A percentile compares a stretch with the other conserved stretches of the same genome.
These are phyloP conservation scores for Lumbricus terrestris DNA, from an alignment of 2,888 invertebrate species.

Conservation along the genomic window DNA sequence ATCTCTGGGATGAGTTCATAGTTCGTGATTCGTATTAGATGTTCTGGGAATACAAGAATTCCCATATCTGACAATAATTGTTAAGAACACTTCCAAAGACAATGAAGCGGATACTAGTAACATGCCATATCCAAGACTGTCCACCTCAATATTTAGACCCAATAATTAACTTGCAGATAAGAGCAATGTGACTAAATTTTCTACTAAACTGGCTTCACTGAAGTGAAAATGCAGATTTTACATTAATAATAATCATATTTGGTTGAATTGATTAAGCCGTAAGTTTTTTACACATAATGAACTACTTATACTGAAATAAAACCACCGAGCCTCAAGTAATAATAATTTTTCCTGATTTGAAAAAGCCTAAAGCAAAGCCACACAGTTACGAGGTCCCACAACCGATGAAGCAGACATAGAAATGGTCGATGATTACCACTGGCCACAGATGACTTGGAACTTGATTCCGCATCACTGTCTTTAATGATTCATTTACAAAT, in stretches of 20 bases:
- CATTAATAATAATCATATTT: too few relatives aligned
- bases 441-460: neutral
- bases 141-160: neutral
- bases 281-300: neutral
- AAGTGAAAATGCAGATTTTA: too few relatives aligned
- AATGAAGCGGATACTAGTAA: neutral
- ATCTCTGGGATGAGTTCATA: too few relatives aligned
- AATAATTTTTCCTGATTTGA: neutral
- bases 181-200: neutral
- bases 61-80: too few relatives aligned
- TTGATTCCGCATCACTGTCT: conserved; percentile 10
- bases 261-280: too few relatives aligned
- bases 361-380: neutral
- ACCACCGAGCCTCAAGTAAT: neutral
- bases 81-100: neutral
- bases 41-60: too few relatives aligned
- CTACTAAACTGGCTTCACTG: too few relatives aligned
- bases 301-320: neutral
- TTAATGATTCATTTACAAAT: conserved; percentile 8
- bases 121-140: neutral
- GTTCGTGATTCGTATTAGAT: too few relatives aligned
- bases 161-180: neutral
- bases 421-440: neutral
- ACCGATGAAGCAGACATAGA: neutral
- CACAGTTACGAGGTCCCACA: neutral